Percentiles rank a stretch among this genome's conserved stretches.
Conservation (phyloP, 2,888 invertebrate genomes). For the Drosophila algonquin region DNA sequence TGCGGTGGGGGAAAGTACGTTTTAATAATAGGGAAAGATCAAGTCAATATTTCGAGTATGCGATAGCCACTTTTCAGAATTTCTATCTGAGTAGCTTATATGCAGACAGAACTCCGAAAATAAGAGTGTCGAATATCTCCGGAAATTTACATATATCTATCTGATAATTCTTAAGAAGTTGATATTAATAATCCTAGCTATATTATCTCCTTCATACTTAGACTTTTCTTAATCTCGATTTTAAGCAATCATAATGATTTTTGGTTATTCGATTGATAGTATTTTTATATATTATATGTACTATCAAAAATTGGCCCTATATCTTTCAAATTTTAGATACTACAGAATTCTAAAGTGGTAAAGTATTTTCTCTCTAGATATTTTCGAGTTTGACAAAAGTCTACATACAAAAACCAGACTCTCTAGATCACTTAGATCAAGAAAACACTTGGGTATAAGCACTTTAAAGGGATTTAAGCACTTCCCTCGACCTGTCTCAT, state of each 20-base stretch:
- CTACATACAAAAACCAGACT: no score
- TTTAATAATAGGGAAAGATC: neutral
- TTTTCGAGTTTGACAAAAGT: no score
- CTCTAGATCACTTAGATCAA: neutral
- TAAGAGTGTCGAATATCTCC: neutral
- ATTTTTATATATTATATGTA: no score
- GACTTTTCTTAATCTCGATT: neutral
- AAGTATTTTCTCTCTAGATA: no score
- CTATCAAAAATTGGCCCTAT: no score
- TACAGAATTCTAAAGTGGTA: no score
- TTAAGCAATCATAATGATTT: neutral
- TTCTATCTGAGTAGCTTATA: neutral
- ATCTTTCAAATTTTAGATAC: no score
- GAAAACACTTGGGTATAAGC: neutral
- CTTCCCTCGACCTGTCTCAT: neutral
- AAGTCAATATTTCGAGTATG: neutral
- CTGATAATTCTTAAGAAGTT: neutral
- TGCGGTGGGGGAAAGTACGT: slow-evolving; percentile 16
- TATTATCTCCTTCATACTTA: neutral
- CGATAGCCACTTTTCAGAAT: neutral
- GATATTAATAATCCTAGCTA: no score
- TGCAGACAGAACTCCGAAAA: neutral
- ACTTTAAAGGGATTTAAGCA: neutral
- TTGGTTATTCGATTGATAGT: no score
- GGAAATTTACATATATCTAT: no score